Evolutionary conservation across 2,113 vertebrate species (phyloP).

Genomic region (Ifrita kowaldi): DNA sequence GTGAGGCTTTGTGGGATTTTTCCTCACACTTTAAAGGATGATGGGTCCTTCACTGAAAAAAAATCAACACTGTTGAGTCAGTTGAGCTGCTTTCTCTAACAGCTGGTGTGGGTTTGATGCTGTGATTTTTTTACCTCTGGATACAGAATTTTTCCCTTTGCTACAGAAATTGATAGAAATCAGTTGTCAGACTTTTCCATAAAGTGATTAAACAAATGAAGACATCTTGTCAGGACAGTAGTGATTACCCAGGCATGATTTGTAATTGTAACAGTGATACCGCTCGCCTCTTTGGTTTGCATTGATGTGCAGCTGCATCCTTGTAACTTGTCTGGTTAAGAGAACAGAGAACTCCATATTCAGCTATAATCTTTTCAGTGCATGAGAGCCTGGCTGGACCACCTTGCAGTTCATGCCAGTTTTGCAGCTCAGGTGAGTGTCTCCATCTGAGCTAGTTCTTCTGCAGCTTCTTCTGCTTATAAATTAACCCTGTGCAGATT

Average conservation of each 20-base stretch:
- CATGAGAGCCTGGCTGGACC: fast-evolving
- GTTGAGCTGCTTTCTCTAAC: background rate
- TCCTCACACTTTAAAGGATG: background rate
- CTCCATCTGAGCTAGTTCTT: background rate
- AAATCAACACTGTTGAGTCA: background rate
- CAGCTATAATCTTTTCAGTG: background rate
- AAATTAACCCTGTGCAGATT: background rate
- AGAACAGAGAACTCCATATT: background rate
- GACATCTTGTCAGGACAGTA: background rate
- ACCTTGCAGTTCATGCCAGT: background rate
- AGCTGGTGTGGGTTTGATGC: fast-evolving
- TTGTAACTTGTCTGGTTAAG: background rate
- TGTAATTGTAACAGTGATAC: background rate
- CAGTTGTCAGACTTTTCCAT: background rate
- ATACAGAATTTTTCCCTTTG: background rate
- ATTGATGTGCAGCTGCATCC: background rate
- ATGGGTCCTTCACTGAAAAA: background rate
- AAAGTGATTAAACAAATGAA: background rate
- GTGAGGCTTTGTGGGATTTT: background rate
- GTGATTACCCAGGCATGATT: background rate
- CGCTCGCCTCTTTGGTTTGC: fast-evolving
- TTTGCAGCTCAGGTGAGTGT: background rate
- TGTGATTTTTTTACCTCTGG: background rate
- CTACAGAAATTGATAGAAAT: background rate
- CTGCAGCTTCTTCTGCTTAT: background rate